A percentile compares a stretch with the other conserved stretches of the same genome.
Evolutionary conservation across 2,888 invertebrate genomes (phyloP).

Genomic region (Melieria crassipennis): DNA sequence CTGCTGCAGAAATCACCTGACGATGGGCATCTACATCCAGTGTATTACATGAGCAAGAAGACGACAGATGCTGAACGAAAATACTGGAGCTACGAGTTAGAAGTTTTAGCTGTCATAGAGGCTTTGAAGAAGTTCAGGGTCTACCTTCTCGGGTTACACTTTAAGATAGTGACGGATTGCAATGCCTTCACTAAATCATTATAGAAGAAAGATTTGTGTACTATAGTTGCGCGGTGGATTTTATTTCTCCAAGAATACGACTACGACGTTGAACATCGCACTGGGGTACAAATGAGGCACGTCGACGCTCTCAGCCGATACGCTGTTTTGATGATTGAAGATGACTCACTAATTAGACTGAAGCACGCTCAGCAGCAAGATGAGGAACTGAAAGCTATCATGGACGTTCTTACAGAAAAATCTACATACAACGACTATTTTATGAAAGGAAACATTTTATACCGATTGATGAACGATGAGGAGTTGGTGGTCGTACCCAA

Average conservation of each 20-base stretch:
- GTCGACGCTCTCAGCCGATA: slow-evolving; percentile 35
- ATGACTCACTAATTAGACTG: slow-evolving; percentile 1
- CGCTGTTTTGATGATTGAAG: background rate
- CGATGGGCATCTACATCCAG: slow-evolving; percentile 35
- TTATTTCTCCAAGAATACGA: slow-evolving; percentile 42
- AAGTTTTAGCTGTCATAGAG: slow-evolving; percentile 44
- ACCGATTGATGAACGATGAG: slow-evolving; percentile 33
- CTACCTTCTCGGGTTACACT: slow-evolving; percentile 42
- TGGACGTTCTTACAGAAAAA: slow-evolving; percentile 31
- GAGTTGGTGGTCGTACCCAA: slow-evolving; percentile 37
- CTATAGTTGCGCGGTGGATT: slow-evolving; percentile 43
- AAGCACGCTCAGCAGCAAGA: slow-evolving; percentile 1
- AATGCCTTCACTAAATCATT: slow-evolving; percentile 37
- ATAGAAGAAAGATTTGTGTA: slow-evolving; percentile 34
- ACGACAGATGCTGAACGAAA: slow-evolving; percentile 33
- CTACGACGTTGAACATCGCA: slow-evolving; percentile 42
- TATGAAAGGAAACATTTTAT: slow-evolving; percentile 34
- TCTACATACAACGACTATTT: background rate
- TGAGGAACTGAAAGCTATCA: slow-evolving; percentile 35
- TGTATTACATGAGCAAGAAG: slow-evolving; percentile 41
- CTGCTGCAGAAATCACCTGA: slow-evolving; percentile 33
- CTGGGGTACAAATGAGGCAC: slow-evolving; percentile 37
- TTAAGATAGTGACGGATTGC: slow-evolving; percentile 36
- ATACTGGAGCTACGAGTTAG: slow-evolving; percentile 44
- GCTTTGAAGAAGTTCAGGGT: slow-evolving; percentile 45